Evolutionary conservation across 2,113 vertebrate species (phyloP).

Genomic region (Sinocyclocheilus anophthalmus): DNA sequence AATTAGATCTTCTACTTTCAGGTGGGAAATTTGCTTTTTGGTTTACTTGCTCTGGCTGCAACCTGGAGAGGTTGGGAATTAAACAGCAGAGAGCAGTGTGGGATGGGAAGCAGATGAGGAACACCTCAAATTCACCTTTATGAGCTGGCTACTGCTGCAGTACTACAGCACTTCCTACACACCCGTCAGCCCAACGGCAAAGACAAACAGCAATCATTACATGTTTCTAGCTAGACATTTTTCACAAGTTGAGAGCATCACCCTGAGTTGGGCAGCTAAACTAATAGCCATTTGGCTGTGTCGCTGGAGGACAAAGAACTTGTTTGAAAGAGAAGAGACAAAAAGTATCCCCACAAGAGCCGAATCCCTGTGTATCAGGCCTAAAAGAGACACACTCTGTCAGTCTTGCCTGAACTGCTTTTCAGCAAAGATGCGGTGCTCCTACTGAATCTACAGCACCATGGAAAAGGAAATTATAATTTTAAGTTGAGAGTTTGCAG

Average conservation of each 20-base stretch:
- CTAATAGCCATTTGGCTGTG: background rate
- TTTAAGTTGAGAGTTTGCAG: background rate
- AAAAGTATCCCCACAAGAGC: background rate
- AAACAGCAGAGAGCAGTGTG: constrained; percentile 70
- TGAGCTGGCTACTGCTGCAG: constrained; percentile 44
- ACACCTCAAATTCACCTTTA: constrained; percentile 22
- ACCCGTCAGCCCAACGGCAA: background rate
- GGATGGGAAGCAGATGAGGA: constrained; percentile 37
- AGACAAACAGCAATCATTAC: background rate
- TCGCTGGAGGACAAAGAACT: background rate
- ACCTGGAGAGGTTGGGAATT: constrained; percentile 87
- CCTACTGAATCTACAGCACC: background rate
- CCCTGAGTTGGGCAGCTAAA: background rate
- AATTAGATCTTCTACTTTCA: constrained; percentile 98
- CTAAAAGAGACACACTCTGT: background rate
- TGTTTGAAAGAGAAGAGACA: background rate
- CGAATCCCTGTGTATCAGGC: background rate
- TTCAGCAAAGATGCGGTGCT: background rate
- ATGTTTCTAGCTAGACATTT: background rate
- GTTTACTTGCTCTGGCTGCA: constrained; percentile 99
- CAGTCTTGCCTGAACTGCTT: background rate
- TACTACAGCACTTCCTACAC: constrained; percentile 17
- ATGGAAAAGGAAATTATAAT: no score
- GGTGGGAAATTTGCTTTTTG: constrained; percentile 98
- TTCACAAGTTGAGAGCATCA: background rate